phyloP scores from a whole-genome alignment of 2,888 invertebrate genomes.

The Rotaria socialis region DNA sequence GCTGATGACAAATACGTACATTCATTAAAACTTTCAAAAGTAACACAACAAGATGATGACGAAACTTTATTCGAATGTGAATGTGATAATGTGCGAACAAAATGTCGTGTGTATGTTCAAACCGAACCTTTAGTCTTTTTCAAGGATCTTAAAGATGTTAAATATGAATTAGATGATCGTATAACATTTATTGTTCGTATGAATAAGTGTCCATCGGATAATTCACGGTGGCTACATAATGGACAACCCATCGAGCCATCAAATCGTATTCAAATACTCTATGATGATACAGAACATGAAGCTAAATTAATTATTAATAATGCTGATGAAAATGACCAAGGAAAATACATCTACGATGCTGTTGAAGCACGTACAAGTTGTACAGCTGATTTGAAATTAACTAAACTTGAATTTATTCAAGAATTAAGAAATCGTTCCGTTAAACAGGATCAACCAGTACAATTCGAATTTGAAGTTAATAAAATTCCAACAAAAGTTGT shows the following conservation, averaged over 20 bases:
- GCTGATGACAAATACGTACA: slow-evolving; percentile 23
- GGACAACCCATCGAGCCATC: slow-evolving; percentile 32
- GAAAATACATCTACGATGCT: slow-evolving; percentile 40
- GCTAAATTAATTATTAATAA: slow-evolving; percentile 39
- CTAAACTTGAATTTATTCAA: slow-evolving; percentile 37
- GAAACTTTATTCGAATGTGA: neutral
- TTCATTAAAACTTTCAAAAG: slow-evolving; percentile 12
- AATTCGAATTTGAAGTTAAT: slow-evolving; percentile 38
- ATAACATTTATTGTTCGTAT: neutral
- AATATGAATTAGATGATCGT: neutral
- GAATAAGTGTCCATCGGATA: slow-evolving; percentile 31
- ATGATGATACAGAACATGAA: slow-evolving; percentile 27
- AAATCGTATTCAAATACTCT: neutral
- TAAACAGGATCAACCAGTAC: slow-evolving; percentile 41
- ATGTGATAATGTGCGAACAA: neutral
- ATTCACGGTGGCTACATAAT: slow-evolving; percentile 40
- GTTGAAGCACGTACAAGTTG: slow-evolving; percentile 40
- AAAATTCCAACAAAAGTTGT: slow-evolving; percentile 38
- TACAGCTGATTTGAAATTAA: slow-evolving; percentile 36
- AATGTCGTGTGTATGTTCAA: slow-evolving; percentile 9
- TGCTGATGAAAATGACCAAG: slow-evolving; percentile 36
- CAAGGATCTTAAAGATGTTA: slow-evolving; percentile 13
- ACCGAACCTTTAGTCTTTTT: slow-evolving; percentile 8
- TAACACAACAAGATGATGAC: slow-evolving; percentile 10
- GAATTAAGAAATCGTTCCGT: slow-evolving; percentile 43